These are phyloP conservation scores for Rhabdophis nuchalis DNA, from an alignment of 2,797 vertebrate species.

Conservation along the genomic window DNA sequence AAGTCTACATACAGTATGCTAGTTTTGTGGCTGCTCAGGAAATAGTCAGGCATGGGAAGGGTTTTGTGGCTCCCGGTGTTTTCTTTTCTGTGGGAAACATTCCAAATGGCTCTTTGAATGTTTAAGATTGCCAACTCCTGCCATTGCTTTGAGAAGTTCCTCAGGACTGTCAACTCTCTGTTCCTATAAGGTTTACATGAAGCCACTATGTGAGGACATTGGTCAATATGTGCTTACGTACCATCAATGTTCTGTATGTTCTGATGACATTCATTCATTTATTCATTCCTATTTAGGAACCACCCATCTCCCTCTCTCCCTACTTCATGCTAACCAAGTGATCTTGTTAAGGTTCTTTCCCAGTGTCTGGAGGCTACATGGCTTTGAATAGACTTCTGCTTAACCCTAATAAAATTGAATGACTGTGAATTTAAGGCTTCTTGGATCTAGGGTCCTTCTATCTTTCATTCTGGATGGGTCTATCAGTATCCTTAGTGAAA, in stretches of 20 bases:
- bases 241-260: neutral
- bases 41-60: too few relatives aligned
- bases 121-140: too few relatives aligned
- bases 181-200: neutral
- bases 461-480: neutral
- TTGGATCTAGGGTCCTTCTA: neutral
- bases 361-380: neutral
- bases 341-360: neutral
- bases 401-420: neutral
- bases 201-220: neutral
- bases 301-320: neutral
- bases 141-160: neutral
- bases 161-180: neutral
- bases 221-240: neutral
- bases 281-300: neutral
- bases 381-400: neutral
- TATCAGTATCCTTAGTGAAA: neutral
- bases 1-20: too few relatives aligned
- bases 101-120: too few relatives aligned
- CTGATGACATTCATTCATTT: neutral
- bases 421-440: neutral
- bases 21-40: too few relatives aligned
- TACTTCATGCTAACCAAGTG: neutral
- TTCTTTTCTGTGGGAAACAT: too few relatives aligned
- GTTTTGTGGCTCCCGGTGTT: too few relatives aligned